A percentile compares a stretch with the other conserved stretches of the same genome.
Evolutionary conservation across 1,140 invertebrate genomes (phyloP).

Genomic region (Ips nitidus): DNA sequence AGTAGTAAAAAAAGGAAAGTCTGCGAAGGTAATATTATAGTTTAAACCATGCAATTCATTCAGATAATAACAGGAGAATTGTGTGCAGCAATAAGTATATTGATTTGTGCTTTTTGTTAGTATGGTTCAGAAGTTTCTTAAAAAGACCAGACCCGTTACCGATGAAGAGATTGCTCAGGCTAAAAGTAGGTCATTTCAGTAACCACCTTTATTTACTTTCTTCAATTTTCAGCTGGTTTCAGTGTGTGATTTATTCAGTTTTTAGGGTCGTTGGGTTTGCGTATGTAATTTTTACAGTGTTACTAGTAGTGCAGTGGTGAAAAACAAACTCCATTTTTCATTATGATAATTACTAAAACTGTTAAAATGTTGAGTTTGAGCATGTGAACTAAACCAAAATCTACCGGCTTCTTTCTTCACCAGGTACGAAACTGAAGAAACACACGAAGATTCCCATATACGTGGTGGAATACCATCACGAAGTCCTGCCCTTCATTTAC

Average conservation of each 20-base stretch:
- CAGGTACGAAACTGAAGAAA: conserved; percentile 44
- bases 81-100: background rate
- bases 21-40: background rate
- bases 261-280: no score
- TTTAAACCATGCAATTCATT: conserved; percentile 12
- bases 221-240: no score
- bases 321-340: no score
- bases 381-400: no score
- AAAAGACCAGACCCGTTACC: conserved; percentile 17
- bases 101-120: background rate
- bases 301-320: no score
- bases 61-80: background rate
- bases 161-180: conserved; percentile 22
- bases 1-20: conserved; percentile 17
- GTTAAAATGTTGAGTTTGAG: no score
- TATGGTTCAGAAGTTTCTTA: conserved; percentile 26
- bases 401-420: conserved; percentile 37
- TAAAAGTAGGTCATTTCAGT: conserved; percentile 17
- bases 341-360: no score
- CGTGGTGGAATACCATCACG: conserved; percentile 77
- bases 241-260: no score
- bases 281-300: no score
- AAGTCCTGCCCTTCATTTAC: conserved; percentile 79
- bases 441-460: conserved; percentile 69
- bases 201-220: no score